A percentile compares a stretch with the other conserved stretches of the same genome.
Conservation (phyloP, 2,797 vertebrate species). For the Thalassophryne amazonica region DNA sequence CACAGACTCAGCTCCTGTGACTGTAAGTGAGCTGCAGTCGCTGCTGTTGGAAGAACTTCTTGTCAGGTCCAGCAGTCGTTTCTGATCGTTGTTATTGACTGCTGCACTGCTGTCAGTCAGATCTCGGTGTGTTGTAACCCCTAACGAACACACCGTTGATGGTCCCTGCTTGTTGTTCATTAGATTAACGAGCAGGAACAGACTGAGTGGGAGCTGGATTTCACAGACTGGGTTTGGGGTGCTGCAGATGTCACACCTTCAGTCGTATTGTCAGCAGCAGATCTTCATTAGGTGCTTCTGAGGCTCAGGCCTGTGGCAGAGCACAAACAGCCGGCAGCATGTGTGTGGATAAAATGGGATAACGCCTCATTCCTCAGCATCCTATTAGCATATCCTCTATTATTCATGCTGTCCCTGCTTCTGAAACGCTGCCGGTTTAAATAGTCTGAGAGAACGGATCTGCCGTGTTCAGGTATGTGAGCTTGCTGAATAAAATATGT, state of each 20-base stretch:
- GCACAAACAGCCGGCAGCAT: conserved; percentile 63
- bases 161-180: conserved; percentile 54
- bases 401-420: conserved; percentile 60
- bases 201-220: conserved; percentile 11
- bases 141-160: conserved; percentile 54
- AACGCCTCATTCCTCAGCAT: conserved; percentile 41
- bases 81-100: conserved; percentile 49
- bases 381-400: conserved; percentile 71
- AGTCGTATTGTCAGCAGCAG: conserved; percentile 59
- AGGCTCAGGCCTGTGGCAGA: conserved; percentile 54
- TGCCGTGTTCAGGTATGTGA: conserved; percentile 36
- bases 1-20: no score
- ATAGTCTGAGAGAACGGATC: conserved; percentile 52
- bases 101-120: conserved; percentile 47
- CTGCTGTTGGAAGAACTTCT: conserved; percentile 24
- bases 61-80: conserved; percentile 23
- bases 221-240: conserved; percentile 2
- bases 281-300: conserved; percentile 75
- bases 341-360: conserved; percentile 45
- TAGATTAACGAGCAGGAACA: conserved; percentile 57
- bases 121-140: conserved; percentile 19
- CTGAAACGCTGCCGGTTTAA: conserved; percentile 54
- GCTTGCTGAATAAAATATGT: conserved; percentile 65
- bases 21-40: no score
- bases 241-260: conserved; percentile 60